Conservation (phyloP, 2,888 invertebrate genomes). For the Thera obeliscata region DNA sequence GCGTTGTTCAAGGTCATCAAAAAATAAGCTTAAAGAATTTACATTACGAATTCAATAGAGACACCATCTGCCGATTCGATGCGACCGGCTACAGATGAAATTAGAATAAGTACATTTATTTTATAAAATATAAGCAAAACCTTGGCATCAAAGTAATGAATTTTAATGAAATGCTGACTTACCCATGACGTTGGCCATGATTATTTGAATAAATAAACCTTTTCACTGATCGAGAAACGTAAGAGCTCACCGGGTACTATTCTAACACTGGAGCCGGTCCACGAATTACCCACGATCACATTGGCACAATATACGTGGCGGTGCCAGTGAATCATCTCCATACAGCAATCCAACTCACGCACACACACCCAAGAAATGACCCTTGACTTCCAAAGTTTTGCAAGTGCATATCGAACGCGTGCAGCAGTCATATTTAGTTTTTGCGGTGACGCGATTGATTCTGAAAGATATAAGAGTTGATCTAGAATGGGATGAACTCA, state of each 20-base stretch:
- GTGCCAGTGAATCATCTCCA: slow-evolving; percentile 24
- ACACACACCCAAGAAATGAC: background rate
- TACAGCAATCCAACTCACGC: slow-evolving; percentile 7
- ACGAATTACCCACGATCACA: slow-evolving; percentile 41
- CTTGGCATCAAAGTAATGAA: slow-evolving; percentile 4
- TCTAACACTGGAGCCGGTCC: slow-evolving; percentile 58
- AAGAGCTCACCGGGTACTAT: slow-evolving; percentile 57
- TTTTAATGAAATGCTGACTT: slow-evolving; percentile 49
- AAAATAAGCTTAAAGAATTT: background rate
- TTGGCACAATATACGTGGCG: slow-evolving; percentile 26
- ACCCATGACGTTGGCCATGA: slow-evolving; percentile 78
- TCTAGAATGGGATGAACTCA: slow-evolving; percentile 1
- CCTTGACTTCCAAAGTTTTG: background rate
- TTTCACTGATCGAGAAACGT: slow-evolving; percentile 54
- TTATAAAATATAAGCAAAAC: background rate
- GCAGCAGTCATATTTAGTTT: background rate
- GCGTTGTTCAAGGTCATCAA: slow-evolving; percentile 20
- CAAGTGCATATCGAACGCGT: background rate
- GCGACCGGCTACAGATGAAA: background rate
- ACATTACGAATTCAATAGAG: slow-evolving; percentile 5
- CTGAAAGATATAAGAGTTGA: background rate
- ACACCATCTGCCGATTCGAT: slow-evolving; percentile 8
- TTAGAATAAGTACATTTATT: background rate
- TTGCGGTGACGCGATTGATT: background rate
- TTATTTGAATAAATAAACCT: slow-evolving; percentile 48